Base-by-base conservation (phyloP, 1,140 invertebrate species). In the Halyomorpha halys region DNA sequence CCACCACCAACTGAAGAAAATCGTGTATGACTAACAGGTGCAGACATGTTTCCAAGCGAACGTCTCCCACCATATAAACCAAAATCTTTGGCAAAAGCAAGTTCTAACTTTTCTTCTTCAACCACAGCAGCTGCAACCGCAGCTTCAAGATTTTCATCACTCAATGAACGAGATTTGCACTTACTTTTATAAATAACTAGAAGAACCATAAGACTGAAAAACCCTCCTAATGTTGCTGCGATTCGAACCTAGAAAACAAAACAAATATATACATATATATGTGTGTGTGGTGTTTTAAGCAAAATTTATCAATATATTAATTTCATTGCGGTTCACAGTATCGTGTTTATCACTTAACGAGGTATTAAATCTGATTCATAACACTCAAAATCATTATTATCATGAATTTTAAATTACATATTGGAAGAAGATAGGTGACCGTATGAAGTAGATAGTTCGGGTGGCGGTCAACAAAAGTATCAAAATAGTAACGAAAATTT, bases 141-240 rank as follows among this genome's bases (percentile, higher is more conserved):
- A 3, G 80, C 81, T 61, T 80, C 81, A 64, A 79, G 70, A 67
- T 76, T 72, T 65, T 78, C 77, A 59, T 79, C 77, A 65, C 76
- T 75, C 44, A 78, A 69, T 56, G 77, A 75, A 66, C 78, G 75
- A 63, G 76, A 74, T 72, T 81, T 81, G 70, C 80, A 81, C 70
- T 79, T 80, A 74, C 86, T 90, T 75, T 94, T 94, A 77, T 91
- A 93, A 47, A 92, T 80, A 63, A 94, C 85, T 66, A 90, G 79
- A 71, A 92, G 83, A 15, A 91, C 87, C 84, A 93, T 91, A 67
- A 93, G 76, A 44, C 86, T 83, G 76, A 93, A 94, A 73, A 94
- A 90, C 66, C 88, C 87, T 69, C 89, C 89, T 34, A 94, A 79
- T 5, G 90, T 91, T 66, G 87, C 87, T 59, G 90, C 91, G 73